Evolutionary conservation across 53 echinoderm and acorn worm species (phyloP), one percentile per base, ranked within the genome.

Genomic region (Stichopus horrens): DNA sequence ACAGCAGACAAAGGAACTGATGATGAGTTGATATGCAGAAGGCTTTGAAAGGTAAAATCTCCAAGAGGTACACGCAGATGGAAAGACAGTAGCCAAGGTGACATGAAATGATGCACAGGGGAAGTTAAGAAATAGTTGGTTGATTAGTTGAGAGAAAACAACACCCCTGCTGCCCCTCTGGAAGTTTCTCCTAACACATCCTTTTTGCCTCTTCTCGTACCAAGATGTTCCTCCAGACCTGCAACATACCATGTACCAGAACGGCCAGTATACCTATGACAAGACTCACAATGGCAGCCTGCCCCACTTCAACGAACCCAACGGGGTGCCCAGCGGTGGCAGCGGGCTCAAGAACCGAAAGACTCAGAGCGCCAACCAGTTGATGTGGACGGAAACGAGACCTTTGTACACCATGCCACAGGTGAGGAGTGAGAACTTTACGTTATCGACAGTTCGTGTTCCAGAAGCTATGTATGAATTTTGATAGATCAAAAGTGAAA

Each of bases 341-440:
- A 90, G 88, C 92, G 93, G 88, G 83, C 59, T 58, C 80, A 88
- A 92, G 81, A 95, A 92, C 55, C 92, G 60, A 8, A 83, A 83
- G 86, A 19, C 88, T 22, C 56, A 90, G 90, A 55, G 96, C 90
- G 9, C 89, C 87, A 1, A 88, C 92, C 83, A 83, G 60, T 23
- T 83, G 55, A 83, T 83, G 83, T 63, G 58, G 83, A 83, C 83
- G 22, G 95, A 96, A 59, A 88, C 97, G 10, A 89, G 95, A 58
- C 97, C 97, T 52, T 89, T 96, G 8, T 96, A 93, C 80, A 90
- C 95, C 21, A 89, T 96, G 92, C 93, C 97, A 18, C 95, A 95
- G 95, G 97, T 96, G 90, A 9, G 8, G 68, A 67, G n/a, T 4
- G 4, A 67, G 11, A 65, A 65, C 14, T 65, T n/a, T n/a, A 11